These are phyloP conservation scores for Protodeltote pygarga DNA, from an alignment of 2,888 invertebrate species.

Conservation along the genomic window DNA sequence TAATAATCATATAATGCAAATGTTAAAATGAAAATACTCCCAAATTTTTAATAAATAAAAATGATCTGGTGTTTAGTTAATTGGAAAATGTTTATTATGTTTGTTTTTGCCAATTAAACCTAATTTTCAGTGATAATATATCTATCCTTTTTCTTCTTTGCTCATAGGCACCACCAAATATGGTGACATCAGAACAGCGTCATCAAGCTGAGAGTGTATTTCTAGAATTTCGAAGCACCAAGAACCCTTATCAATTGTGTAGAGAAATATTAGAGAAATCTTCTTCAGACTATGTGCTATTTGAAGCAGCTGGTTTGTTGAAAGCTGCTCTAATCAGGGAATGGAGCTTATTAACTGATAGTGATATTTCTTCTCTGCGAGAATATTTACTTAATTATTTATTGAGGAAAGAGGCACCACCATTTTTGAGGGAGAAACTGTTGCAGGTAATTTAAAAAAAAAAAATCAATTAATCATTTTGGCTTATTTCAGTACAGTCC, in stretches of 20 bases:
- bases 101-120: neutral
- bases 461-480: no score
- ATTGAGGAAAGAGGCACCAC: conserved; percentile 89
- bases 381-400: conserved; percentile 94
- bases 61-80: no score
- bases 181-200: conserved; percentile 92
- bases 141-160: neutral
- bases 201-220: conserved; percentile 94
- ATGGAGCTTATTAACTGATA: conserved; percentile 91
- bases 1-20: no score
- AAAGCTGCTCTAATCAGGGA: conserved; percentile 94
- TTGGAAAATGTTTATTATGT: no score
- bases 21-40: no score
- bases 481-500: no score
- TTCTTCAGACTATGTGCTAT: conserved; percentile 92
- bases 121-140: neutral
- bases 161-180: conserved; percentile 91
- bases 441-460: conserved; percentile 88
- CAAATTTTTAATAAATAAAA: no score
- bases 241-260: conserved; percentile 93
- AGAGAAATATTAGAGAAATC: conserved; percentile 92
- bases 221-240: conserved; percentile 92
- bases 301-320: conserved; percentile 94
- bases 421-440: conserved; percentile 92
- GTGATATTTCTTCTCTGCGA: conserved; percentile 90